These are phyloP conservation scores for Meriones unguiculatus DNA, from an alignment of 2,113 vertebrate genomes.

Conservation along the genomic window DNA sequence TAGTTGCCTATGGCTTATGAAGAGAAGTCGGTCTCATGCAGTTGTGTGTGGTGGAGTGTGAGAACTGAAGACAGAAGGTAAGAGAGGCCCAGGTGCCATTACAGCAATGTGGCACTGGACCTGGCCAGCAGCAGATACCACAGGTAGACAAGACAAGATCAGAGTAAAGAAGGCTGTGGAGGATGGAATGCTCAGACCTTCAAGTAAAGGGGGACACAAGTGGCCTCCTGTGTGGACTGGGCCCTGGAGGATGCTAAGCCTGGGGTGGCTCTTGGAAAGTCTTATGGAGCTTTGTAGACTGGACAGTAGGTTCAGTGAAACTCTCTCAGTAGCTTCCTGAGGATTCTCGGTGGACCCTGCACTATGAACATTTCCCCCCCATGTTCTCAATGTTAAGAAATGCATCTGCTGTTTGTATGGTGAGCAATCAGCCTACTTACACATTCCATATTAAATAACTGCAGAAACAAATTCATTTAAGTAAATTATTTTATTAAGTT, in stretches of 20 bases:
- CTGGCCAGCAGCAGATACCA: not conserved
- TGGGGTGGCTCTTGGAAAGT: rapidly evolving
- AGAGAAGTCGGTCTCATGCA: rapidly evolving
- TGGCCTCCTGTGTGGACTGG: rapidly evolving
- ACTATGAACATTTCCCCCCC: rapidly evolving
- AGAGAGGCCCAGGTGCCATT: too few relatives aligned
- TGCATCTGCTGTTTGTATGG: rapidly evolving
- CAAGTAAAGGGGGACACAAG: rapidly evolving
- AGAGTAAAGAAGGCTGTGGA: too few relatives aligned
- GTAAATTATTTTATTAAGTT: not conserved
- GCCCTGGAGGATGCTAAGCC: not conserved
- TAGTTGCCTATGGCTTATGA: too few relatives aligned
- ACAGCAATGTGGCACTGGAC: not conserved
- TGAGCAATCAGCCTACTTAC: too few relatives aligned
- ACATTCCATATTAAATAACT: not conserved
- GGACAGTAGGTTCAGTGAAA: rapidly evolving
- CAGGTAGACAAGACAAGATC: not conserved
- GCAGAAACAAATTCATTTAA: not conserved
- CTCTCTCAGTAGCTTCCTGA: rapidly evolving
- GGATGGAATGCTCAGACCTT: not conserved
- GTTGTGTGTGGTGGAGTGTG: rapidly evolving
- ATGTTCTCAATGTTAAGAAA: rapidly evolving
- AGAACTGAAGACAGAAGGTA: not conserved
- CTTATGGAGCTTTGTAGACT: rapidly evolving
- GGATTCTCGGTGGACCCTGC: rapidly evolving